phyloP scores from a whole-genome alignment of 2,113 vertebrate species.

The Anoura caudifer region DNA sequence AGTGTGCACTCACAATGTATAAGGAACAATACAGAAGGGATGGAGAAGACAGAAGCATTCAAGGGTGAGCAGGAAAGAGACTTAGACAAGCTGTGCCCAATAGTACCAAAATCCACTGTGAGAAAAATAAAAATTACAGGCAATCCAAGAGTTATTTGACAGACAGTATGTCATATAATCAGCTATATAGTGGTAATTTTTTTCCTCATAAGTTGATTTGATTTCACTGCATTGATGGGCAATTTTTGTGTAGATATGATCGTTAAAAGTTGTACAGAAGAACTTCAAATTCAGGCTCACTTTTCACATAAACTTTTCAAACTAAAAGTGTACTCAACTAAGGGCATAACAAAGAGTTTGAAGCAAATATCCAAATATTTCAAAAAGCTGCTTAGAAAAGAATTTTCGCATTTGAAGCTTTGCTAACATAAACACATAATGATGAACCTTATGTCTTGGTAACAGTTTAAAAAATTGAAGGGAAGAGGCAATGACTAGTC shows the following conservation, averaged over 20 bases:
- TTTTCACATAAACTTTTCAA: background rate
- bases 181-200: background rate
- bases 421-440: slow-evolving; percentile 69
- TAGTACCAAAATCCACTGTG: background rate
- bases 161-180: background rate
- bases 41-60: slow-evolving; percentile 16
- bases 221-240: background rate
- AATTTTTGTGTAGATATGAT: background rate
- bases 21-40: background rate
- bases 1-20: background rate
- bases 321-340: slow-evolving; percentile 69
- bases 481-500: slow-evolving; percentile 27
- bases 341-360: slow-evolving; percentile 38
- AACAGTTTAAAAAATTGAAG: slow-evolving; percentile 22
- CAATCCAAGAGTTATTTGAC: slow-evolving; percentile 34
- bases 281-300: background rate
- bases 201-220: background rate
- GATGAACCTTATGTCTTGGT: slow-evolving; percentile 63
- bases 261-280: slow-evolving; percentile 28
- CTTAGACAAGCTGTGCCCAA: background rate
- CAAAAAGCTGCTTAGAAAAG: slow-evolving; percentile 63
- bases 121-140: slow-evolving; percentile 32
- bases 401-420: slow-evolving; percentile 54
- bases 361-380: slow-evolving; percentile 59
- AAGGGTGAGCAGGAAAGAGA: background rate